phyloP scores from a whole-genome alignment of 2,888 invertebrate species.

The Panorpa germanica region DNA sequence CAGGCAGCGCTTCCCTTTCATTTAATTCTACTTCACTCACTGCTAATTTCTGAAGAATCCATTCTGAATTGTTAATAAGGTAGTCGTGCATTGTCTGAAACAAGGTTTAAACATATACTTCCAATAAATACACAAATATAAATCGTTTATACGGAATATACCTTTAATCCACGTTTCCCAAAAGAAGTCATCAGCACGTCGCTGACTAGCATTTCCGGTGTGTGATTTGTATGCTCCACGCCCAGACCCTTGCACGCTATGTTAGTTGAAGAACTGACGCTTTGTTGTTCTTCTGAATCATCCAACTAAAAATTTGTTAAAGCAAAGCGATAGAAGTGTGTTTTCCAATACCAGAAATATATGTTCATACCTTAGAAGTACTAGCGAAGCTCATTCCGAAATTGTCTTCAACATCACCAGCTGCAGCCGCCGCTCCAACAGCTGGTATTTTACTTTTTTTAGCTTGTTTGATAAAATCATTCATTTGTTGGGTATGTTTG shows the following conservation, averaged over 20 bases:
- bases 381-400: constrained; percentile 19
- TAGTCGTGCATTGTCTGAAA: constrained; percentile 49
- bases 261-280: no score
- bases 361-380: constrained; percentile 22
- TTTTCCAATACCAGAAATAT: no score
- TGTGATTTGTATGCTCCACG: constrained; percentile 27
- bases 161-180: constrained; percentile 33
- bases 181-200: constrained; percentile 39
- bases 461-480: constrained; percentile 35
- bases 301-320: no score
- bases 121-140: constrained; percentile 6
- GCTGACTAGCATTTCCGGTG: constrained; percentile 36
- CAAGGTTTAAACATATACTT: constrained; percentile 7
- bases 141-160: constrained; percentile 13
- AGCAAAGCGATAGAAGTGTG: no score
- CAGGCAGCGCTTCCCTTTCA: constrained; percentile 21
- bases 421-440: constrained; percentile 21
- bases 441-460: constrained; percentile 28
- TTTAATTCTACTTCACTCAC: constrained; percentile 21
- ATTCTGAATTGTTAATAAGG: constrained; percentile 44
- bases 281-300: no score
- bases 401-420: constrained; percentile 15
- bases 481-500: constrained; percentile 57
- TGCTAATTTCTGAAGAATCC: constrained; percentile 40
- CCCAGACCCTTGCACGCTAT: constrained; percentile 23